Percentiles rank a stretch among this genome's conserved stretches.
These are phyloP conservation scores for Marmota monax DNA, from an alignment of 2,113 vertebrate genomes.

Conservation along the genomic window DNA sequence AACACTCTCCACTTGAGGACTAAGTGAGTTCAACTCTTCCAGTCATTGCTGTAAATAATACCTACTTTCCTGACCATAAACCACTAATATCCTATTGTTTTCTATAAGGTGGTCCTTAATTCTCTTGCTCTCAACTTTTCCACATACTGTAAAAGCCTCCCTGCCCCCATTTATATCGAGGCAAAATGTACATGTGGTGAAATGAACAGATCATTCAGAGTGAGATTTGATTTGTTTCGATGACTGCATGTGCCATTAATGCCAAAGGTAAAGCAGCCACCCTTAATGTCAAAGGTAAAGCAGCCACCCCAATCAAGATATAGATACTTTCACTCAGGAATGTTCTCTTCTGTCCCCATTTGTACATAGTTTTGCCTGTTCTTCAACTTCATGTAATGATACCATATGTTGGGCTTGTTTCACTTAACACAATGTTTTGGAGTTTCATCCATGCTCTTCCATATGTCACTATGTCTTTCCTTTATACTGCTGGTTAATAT, in stretches of 20 bases:
- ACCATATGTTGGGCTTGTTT: neutral
- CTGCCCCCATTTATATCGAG: neutral
- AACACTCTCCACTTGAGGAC: slow-evolving; percentile 47
- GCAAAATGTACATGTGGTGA: slow-evolving; percentile 59
- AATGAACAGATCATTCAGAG: slow-evolving; percentile 9
- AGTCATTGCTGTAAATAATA: slow-evolving; percentile 68
- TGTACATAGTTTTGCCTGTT: neutral
- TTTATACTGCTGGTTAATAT: neutral
- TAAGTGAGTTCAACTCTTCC: slow-evolving; percentile 57
- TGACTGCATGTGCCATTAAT: neutral
- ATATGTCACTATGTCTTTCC: too few relatives aligned
- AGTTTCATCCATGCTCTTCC: neutral
- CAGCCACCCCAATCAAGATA: neutral
- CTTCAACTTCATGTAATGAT: neutral
- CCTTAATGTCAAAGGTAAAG: neutral
- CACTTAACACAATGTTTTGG: neutral
- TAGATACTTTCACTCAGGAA: neutral
- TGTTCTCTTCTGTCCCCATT: neutral
- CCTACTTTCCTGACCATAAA: slow-evolving; percentile 56
- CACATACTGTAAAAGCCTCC: slow-evolving; percentile 50
- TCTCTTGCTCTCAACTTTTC: slow-evolving; percentile 19
- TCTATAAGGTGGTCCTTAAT: slow-evolving; percentile 54
- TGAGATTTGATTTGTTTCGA: slow-evolving; percentile 48
- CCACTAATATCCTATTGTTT: slow-evolving; percentile 69
- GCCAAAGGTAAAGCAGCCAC: neutral